phyloP scores from a whole-genome alignment of 2,888 invertebrate genomes.

The Drosophila subsilvestris region DNA sequence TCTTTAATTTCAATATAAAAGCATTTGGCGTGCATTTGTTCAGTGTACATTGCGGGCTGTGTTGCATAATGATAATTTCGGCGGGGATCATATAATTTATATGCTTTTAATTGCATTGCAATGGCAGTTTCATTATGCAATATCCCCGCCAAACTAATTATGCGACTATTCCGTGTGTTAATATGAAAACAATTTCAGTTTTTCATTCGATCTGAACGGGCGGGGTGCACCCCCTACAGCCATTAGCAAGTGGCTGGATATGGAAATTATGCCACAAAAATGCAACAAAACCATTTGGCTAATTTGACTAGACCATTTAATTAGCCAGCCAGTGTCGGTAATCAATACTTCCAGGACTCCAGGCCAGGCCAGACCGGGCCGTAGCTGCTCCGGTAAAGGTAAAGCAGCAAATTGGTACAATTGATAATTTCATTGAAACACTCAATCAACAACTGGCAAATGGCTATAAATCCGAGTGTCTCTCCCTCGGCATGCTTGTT shows the following conservation, averaged over 20 bases:
- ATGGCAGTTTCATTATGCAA: slow-evolving; percentile 65
- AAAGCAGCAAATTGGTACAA: slow-evolving; percentile 62
- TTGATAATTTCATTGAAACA: slow-evolving; percentile 77
- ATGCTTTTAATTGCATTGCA: slow-evolving; percentile 70
- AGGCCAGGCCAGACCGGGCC: background rate
- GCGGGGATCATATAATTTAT: slow-evolving; percentile 60
- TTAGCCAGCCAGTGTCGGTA: slow-evolving; percentile 49
- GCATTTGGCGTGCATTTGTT: slow-evolving; percentile 63
- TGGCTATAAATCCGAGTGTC: slow-evolving; percentile 65
- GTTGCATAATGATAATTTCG: slow-evolving; percentile 59
- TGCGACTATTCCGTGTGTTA: slow-evolving; percentile 59
- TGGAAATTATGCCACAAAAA: slow-evolving; percentile 46
- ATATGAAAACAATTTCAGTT: slow-evolving; percentile 47
- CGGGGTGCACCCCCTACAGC: background rate
- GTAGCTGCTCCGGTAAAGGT: slow-evolving; percentile 2
- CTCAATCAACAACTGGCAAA: slow-evolving; percentile 74
- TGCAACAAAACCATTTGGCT: slow-evolving; percentile 67
- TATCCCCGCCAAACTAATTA: slow-evolving; percentile 65
- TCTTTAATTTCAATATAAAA: slow-evolving; percentile 70
- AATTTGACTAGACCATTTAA: slow-evolving; percentile 56
- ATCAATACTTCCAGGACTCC: slow-evolving; percentile 28
- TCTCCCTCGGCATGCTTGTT: slow-evolving; percentile 17
- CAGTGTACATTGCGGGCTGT: slow-evolving; percentile 1
- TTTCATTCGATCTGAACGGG: slow-evolving; percentile 13
- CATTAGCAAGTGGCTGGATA: slow-evolving; percentile 21